Evolutionary conservation across 2,797 vertebrate species (phyloP).

Genomic region (Rhabdomys pumilio): DNA sequence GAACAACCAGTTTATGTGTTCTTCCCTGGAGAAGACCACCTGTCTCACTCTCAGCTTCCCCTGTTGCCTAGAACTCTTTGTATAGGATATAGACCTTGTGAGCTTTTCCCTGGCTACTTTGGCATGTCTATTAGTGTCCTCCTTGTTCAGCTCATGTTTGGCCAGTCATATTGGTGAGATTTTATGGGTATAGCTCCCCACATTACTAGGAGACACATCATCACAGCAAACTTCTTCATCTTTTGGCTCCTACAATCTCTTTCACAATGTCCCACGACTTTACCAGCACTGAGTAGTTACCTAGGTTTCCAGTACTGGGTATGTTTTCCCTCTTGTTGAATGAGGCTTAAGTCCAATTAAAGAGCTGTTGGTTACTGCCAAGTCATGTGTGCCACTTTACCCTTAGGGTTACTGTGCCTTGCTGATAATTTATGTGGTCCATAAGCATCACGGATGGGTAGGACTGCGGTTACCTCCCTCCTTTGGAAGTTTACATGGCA

Average conservation of each 20-base stretch:
- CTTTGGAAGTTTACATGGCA: background rate
- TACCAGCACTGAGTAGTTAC: background rate
- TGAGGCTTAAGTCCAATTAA: background rate
- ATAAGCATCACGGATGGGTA: background rate
- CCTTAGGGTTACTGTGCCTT: background rate
- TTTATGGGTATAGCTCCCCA: background rate
- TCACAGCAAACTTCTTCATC: background rate
- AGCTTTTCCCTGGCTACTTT: background rate
- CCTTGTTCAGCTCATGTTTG: background rate
- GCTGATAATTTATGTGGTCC: background rate
- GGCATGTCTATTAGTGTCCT: background rate
- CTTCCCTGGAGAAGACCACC: background rate
- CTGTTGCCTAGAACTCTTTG: background rate
- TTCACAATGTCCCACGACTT: too few species aligned
- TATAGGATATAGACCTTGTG: background rate
- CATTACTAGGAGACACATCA: background rate
- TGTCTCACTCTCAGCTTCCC: background rate
- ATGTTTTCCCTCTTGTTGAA: background rate
- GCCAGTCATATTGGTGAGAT: background rate
- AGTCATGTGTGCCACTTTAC: background rate
- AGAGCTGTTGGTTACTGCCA: background rate
- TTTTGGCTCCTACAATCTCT: background rate
- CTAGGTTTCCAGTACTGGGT: background rate
- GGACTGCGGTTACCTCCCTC: background rate
- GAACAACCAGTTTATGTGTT: background rate